phyloP scores from a whole-genome alignment of 1,140 invertebrate genomes.

The Leucophenga varia region DNA sequence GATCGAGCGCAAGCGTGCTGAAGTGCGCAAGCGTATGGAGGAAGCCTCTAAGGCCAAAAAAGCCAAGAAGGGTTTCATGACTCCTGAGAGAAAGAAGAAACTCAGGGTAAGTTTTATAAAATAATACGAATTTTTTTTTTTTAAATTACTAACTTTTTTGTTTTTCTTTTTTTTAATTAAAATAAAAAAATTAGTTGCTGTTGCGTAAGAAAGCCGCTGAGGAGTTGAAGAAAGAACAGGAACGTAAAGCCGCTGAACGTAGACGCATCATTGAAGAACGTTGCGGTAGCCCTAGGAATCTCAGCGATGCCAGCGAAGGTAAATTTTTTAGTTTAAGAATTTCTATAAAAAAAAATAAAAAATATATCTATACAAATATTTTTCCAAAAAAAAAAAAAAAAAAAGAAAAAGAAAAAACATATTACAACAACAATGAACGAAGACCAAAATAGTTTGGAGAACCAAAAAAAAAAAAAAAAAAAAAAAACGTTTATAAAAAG shows the following conservation, averaged over 20 bases:
- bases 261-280: slow-evolving; percentile 96
- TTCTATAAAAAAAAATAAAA: neutral
- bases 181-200: too few relatives aligned
- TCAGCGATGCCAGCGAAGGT: slow-evolving; percentile 93
- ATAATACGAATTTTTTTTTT: neutral
- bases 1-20: slow-evolving; percentile 91
- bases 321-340: slow-evolving; percentile 47
- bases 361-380: slow-evolving; percentile 2
- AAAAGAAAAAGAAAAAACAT: neutral
- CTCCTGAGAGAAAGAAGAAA: slow-evolving; percentile 97
- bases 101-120: slow-evolving; percentile 74
- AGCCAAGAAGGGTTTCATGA: slow-evolving; percentile 98
- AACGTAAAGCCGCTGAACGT: slow-evolving; percentile 96
- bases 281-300: slow-evolving; percentile 85
- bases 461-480: slow-evolving; percentile 3
- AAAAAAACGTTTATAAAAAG: neutral
- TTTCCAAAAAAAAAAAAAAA: too few relatives aligned
- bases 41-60: slow-evolving; percentile 93
- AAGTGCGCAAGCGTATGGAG: slow-evolving; percentile 93
- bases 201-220: slow-evolving; percentile 99
- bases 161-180: neutral
- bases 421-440: too few relatives aligned
- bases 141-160: too few relatives aligned
- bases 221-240: slow-evolving; percentile 99
- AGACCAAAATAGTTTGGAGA: too few relatives aligned